phyloP scores from a whole-genome alignment of 2,797 vertebrate genomes.

The Sciurus vulgaris region DNA sequence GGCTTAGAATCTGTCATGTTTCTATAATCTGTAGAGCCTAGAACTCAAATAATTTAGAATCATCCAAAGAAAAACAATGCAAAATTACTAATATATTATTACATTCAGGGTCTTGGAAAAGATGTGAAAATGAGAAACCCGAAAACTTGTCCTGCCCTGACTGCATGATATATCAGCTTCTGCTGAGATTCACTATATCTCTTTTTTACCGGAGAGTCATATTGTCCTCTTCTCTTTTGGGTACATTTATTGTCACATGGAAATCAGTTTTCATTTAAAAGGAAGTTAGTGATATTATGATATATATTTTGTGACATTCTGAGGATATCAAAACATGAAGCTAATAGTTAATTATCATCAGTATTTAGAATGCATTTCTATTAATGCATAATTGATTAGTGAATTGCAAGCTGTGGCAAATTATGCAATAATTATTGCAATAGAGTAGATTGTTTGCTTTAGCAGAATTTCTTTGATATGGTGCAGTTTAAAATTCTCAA shows the following conservation, averaged over 20 bases:
- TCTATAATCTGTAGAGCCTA: neutral
- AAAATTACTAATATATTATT: neutral
- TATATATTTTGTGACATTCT: constrained; percentile 65
- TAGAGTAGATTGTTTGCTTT: constrained; percentile 14
- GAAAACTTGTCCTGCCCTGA: neutral
- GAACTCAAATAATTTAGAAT: neutral
- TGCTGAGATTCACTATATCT: neutral
- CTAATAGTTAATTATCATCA: constrained; percentile 75
- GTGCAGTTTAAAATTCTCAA: constrained; percentile 57
- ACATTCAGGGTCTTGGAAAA: neutral
- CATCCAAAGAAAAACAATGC: neutral
- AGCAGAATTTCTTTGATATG: constrained; percentile 54
- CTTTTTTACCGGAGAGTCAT: neutral
- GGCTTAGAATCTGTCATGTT: neutral
- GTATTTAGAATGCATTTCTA: constrained; percentile 80
- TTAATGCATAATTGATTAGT: constrained; percentile 61
- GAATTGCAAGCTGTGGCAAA: constrained; percentile 67
- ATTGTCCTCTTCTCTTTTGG: constrained; percentile 21
- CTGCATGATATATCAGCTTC: neutral
- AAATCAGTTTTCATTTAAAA: constrained; percentile 54
- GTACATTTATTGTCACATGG: constrained; percentile 54
- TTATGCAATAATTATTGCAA: neutral
- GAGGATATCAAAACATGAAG: constrained; percentile 69
- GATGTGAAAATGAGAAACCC: neutral
- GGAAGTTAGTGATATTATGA: neutral